Evolutionary conservation across 1,140 invertebrate genomes (phyloP), one percentile per base, ranked within the genome.

Genomic region (Batillaria attramentaria): DNA sequence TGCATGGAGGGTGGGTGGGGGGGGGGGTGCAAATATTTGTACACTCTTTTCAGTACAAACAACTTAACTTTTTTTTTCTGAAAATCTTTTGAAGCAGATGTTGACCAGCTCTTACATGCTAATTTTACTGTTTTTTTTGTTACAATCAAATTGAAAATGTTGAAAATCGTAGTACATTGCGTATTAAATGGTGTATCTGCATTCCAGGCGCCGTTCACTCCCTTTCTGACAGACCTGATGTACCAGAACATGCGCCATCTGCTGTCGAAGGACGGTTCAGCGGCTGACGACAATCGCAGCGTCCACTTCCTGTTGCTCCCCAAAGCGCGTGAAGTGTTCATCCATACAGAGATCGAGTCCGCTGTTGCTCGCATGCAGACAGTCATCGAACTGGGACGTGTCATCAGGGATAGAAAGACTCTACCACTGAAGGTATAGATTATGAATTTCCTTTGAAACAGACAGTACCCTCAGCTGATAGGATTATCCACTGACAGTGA

Each of bases 181-280:
- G 5, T 5, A 0, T n/a, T n/a, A n/a, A n/a, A n/a, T n/a, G n/a
- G n/a, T 50, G 46, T 24, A 50, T 50, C 57, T 57, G 78, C 13
- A 73, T 81, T 88, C 10, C 80, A 92, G 92, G 96, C 98, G 8
- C 97, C 99, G 0, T 99, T 99, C 91, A 98, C 97, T 5, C 99
- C 99, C 1, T 99, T 98, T 90, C 92, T 99, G 28, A 96, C 97
- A 28, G 99, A 99, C 91, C 94, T 95, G 39, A 98, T 99, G 94
- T 99, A 97, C 91, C 96, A 98, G 89, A 95, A 95, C 72, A 89
- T 99, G 78, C 93, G 93, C 50, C 87, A 91, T 41, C 66, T 92
- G 37, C 73, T 92, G 28, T 84, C 84, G 39, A 68, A 72, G 16
- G 80, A 83, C 18, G 78, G 78, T 3, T 76, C 77, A 2, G 35